Conservation (phyloP, 1,140 invertebrate genomes). For the Ceratina australensis region DNA sequence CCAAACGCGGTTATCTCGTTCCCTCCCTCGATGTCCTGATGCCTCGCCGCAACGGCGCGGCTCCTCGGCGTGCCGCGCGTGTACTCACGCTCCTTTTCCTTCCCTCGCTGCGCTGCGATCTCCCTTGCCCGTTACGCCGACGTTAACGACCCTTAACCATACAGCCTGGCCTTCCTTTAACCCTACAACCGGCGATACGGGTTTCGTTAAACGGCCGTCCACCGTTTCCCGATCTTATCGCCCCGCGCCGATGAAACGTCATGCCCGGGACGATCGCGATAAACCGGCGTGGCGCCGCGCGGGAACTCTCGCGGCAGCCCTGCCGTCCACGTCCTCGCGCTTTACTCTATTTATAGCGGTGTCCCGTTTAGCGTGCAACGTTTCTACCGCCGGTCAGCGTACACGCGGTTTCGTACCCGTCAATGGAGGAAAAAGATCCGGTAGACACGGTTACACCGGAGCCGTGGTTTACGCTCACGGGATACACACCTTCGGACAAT, state of each 20-base stretch:
- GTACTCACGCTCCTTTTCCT: conserved; percentile 4
- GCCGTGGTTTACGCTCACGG: no score
- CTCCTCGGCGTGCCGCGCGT: not conserved
- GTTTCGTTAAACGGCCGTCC: conserved; percentile 26
- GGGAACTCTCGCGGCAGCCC: not conserved
- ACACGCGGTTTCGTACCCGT: no score
- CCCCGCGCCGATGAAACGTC: not conserved
- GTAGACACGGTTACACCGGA: no score
- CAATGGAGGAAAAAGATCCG: no score
- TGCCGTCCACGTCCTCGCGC: not conserved
- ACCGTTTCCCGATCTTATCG: conserved; percentile 7
- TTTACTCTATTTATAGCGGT: not conserved
- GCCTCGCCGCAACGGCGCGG: not conserved
- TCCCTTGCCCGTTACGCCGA: conserved; percentile 49
- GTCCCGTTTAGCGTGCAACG: not conserved
- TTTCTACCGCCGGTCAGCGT: no score
- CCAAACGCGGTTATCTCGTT: conserved; percentile 67
- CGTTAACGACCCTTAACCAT: conserved; percentile 62
- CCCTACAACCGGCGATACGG: conserved; percentile 42
- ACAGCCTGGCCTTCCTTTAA: conserved; percentile 38
- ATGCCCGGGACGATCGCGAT: conserved; percentile 13
- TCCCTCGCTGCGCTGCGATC: conserved; percentile 32
- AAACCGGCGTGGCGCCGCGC: not conserved
- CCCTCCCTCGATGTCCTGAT: conserved; percentile 65
- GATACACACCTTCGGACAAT: no score